Evolutionary conservation across 1,140 invertebrate species (phyloP).

Genomic region (Drosophila obscura): DNA sequence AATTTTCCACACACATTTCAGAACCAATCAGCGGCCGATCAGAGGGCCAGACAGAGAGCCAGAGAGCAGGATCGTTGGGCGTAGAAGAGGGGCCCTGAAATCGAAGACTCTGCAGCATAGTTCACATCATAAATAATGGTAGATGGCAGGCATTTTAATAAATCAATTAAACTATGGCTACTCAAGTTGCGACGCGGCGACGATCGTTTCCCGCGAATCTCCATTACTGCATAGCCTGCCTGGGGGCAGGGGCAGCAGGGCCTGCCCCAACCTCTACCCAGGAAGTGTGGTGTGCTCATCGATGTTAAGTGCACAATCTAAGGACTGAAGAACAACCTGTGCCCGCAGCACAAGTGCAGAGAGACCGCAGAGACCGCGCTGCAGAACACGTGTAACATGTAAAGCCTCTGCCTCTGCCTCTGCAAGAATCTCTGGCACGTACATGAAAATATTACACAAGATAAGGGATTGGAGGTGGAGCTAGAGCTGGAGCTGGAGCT

Average conservation of each 20-base stretch:
- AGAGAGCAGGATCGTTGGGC: not conserved
- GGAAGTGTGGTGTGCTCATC: constrained; percentile 45
- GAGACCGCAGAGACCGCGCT: not conserved
- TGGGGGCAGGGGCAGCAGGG: not conserved
- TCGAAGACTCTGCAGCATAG: constrained; percentile 18
- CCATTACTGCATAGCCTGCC: constrained; percentile 46
- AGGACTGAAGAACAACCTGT: constrained; percentile 55
- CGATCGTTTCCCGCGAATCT: constrained; percentile 72
- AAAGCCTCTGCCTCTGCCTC: constrained; percentile 19
- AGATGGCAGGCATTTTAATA: constrained; percentile 59
- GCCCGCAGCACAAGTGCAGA: constrained; percentile 64
- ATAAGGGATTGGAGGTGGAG: constrained; percentile 62
- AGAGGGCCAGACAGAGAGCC: not conserved
- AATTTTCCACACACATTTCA: constrained; percentile 70
- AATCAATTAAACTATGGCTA: constrained; percentile 75
- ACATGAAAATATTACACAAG: constrained; percentile 77
- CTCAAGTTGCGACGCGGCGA: constrained; percentile 60
- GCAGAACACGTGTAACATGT: constrained; percentile 62
- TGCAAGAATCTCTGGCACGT: constrained; percentile 70
- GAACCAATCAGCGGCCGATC: constrained; percentile 63
- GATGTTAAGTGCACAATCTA: constrained; percentile 62
- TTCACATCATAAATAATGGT: constrained; percentile 70
- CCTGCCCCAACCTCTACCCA: constrained; percentile 22
- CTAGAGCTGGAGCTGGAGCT: constrained; percentile 4
- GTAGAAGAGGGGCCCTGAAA: constrained; percentile 24